Percentiles rank a stretch among this genome's conserved stretches.
Conservation (phyloP, 2,888 invertebrate species). For the Calephelis perditalis region DNA sequence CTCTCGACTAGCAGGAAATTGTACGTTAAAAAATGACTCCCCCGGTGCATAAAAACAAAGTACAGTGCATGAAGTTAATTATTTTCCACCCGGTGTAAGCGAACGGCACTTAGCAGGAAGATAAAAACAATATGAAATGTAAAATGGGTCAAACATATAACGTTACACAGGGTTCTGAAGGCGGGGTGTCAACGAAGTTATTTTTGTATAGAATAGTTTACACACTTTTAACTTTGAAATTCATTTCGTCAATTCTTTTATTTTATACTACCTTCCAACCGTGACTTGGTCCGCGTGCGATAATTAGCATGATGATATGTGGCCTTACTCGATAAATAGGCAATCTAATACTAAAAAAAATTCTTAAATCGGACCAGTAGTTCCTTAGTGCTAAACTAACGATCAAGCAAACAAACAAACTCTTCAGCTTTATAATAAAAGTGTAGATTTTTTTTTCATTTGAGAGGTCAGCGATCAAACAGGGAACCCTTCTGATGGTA, state of each 20-base stretch:
- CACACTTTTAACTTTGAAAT: background rate
- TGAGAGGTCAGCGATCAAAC: no score
- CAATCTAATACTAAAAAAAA: no score
- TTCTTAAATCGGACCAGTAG: no score
- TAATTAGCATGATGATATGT: no score
- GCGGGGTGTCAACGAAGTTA: background rate
- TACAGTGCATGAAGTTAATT: background rate
- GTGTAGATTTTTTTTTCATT: no score
- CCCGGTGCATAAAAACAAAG: background rate
- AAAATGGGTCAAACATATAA: slow-evolving; percentile 3
- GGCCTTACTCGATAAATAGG: no score
- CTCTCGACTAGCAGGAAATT: slow-evolving; percentile 1
- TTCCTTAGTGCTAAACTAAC: no score
- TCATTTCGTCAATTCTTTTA: background rate
- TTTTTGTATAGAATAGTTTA: background rate
- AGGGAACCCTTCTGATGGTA: no score
- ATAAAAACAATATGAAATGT: slow-evolving; percentile 10
- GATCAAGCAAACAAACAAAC: no score
- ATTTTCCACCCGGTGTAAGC: slow-evolving; percentile 6
- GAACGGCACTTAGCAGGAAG: background rate
- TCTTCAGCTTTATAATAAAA: no score
- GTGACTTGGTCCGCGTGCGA: background rate
- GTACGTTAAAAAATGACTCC: slow-evolving; percentile 6
- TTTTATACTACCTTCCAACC: background rate
- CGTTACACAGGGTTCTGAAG: slow-evolving; percentile 2